Base-by-base conservation (phyloP, 2,113 vertebrate species). In the Alosa alosa region DNA sequence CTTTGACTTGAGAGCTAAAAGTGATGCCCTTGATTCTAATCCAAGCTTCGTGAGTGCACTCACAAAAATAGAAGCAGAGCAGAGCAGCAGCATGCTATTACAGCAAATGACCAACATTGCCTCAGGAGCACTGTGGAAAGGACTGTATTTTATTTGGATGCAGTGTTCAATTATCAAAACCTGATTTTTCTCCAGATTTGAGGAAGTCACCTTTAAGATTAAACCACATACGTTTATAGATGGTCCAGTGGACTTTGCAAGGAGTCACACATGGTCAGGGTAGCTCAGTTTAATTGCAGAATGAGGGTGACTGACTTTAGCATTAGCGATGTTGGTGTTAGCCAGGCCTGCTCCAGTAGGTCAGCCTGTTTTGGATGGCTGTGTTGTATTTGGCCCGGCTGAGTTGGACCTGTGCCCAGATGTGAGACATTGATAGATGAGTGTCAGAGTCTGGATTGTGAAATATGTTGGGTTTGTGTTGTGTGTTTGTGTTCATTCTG, bases 331-430 rank as follows among this genome's bases (percentile, higher is more conserved):
- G 20, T n/a, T 8, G 3, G 31, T 11, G 9, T 72, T 72, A 11
- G 64, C 25, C 25, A 72, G 25, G 25, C 52, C 52, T 55, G 15
- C n/a, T 8, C 31, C 1, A 7, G 22, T 10, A 11, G 47, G 36
- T 81, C 64, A 31, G 84, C 17, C 46, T 8, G 0, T 72, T 0
- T 8, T 11, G 9, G 64, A 72, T 1, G 39, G 44, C 17, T 83
- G 25, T 86, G 87, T 88, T 85, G 83, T 87, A 49, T 85, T 88
- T 88, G 86, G 86, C 83, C 22, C 0, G 52, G 4, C 41, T 55
- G 10, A 44, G 31, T 86, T 88, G 86, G 86, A 88, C 84, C 83
- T 45, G 25, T 81, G 86, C 84, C 85, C 84, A 83, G 86, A 25
- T 25, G n/a, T 6, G 81, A 83, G 25, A 85, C 39, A 18, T 13